Conservation (phyloP, 2,888 invertebrate species). For the Augiades crinisus region DNA sequence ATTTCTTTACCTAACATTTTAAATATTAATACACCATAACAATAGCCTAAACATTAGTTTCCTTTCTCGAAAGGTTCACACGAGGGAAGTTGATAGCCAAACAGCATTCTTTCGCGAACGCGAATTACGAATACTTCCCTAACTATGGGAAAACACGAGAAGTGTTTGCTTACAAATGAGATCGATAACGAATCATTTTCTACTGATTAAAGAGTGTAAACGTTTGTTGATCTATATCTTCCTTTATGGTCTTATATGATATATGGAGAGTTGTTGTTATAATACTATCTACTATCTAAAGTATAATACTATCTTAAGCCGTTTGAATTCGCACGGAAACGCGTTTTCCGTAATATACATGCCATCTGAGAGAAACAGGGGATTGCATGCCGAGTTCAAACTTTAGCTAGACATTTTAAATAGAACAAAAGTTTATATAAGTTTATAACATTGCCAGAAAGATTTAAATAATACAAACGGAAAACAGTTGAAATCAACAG, state of each 20-base stretch:
- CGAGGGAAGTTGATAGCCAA: conserved; percentile 36
- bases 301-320: too few relatives aligned
- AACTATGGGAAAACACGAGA: conserved; percentile 45
- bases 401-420: too few relatives aligned
- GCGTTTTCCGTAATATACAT: too few relatives aligned
- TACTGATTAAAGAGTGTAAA: background rate
- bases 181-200: background rate
- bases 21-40: conserved; percentile 4
- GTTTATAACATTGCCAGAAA: too few relatives aligned
- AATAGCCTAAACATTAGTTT: conserved; percentile 11
- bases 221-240: background rate
- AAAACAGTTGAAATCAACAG: too few relatives aligned
- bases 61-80: conserved; percentile 28
- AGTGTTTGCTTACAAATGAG: conserved; percentile 40
- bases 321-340: too few relatives aligned
- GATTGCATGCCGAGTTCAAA: too few relatives aligned
- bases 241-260: background rate
- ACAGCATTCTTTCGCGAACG: conserved; percentile 39
- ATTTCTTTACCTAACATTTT: background rate
- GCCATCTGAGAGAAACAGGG: too few relatives aligned
- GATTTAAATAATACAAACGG: too few relatives aligned
- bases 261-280: too few relatives aligned
- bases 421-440: too few relatives aligned
- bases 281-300: too few relatives aligned
- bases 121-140: conserved; percentile 30